phyloP scores from a whole-genome alignment of 2,113 vertebrate species.

The Rhinogobius similis region DNA sequence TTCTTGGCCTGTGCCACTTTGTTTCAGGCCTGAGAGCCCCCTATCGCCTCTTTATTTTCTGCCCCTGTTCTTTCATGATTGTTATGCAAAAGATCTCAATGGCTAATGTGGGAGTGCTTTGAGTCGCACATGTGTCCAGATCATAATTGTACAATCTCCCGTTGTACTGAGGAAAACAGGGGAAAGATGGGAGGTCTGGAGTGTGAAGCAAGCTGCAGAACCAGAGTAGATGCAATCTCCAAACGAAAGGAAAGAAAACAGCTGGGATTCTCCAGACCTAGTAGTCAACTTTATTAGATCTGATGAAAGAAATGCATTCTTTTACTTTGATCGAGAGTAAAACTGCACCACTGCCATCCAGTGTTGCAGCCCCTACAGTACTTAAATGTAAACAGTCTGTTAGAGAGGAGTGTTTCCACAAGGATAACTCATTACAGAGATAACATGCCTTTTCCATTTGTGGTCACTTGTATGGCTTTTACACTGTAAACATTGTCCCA shows the following conservation, averaged over 20 bases:
- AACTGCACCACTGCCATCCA: conserved; percentile 71
- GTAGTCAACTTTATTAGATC: background rate
- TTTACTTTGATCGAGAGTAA: conserved; percentile 10
- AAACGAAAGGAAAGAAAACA: conserved; percentile 38
- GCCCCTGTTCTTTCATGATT: conserved; percentile 67
- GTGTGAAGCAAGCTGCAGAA: conserved; percentile 26
- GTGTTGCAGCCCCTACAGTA: conserved; percentile 47
- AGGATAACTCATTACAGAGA: conserved; percentile 65
- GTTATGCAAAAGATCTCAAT: conserved; percentile 74
- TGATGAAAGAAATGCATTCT: background rate
- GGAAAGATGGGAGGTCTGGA: conserved; percentile 19
- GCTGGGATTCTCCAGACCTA: conserved; percentile 39
- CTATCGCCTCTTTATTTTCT: conserved; percentile 50
- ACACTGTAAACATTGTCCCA: conserved; percentile 65
- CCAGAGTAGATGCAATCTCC: conserved; percentile 37
- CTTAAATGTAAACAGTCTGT: conserved; percentile 38
- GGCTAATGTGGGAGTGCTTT: conserved; percentile 69
- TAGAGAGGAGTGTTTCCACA: conserved; percentile 43
- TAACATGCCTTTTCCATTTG: conserved; percentile 62
- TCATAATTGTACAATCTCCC: conserved; percentile 51
- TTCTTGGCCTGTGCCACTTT: conserved; percentile 74
- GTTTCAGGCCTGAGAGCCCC: conserved; percentile 68
- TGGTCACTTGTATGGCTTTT: conserved; percentile 65
- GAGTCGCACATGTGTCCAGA: conserved; percentile 59
- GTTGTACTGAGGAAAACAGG: conserved; percentile 22